Evolutionary conservation across 2,888 invertebrate species (phyloP).

Genomic region (Ditylenchus weischeri): DNA sequence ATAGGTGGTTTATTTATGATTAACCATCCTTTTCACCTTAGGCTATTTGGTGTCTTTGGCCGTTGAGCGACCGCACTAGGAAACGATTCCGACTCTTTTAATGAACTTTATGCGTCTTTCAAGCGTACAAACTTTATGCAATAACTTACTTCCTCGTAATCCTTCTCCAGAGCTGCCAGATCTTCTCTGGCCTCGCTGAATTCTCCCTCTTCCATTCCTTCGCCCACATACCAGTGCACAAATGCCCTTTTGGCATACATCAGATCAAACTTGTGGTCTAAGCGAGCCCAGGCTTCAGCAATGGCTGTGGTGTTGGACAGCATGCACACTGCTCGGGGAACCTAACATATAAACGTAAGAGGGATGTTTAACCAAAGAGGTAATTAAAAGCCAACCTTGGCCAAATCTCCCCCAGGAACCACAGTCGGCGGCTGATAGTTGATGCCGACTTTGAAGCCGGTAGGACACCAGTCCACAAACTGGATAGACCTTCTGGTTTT

Average conservation of each 20-base stretch:
- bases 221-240: constrained; percentile 73
- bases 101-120: background rate
- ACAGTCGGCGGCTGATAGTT: constrained; percentile 73
- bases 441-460: constrained; percentile 57
- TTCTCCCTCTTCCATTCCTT: constrained; percentile 40
- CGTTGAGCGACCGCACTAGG: no score
- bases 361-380: background rate
- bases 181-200: constrained; percentile 42
- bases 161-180: constrained; percentile 38
- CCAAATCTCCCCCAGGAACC: constrained; percentile 85
- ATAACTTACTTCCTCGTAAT: constrained; percentile 6
- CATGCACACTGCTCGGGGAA: constrained; percentile 75
- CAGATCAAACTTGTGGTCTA: constrained; percentile 68
- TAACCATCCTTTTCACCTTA: no score
- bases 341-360: constrained; percentile 30
- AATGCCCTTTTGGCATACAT: constrained; percentile 72
- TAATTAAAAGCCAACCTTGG: constrained; percentile 43
- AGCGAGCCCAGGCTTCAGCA: constrained; percentile 79
- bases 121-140: background rate
- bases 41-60: no score
- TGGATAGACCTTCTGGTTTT: constrained; percentile 79
- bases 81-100: background rate
- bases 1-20: no score
- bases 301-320: constrained; percentile 87
- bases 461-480: constrained; percentile 72